Evolutionary conservation across 30 jellyfish, hydroid and myxozoan species (phyloP), one percentile per base, ranked within the genome.

Genomic region (Rhopilema esculentum): DNA sequence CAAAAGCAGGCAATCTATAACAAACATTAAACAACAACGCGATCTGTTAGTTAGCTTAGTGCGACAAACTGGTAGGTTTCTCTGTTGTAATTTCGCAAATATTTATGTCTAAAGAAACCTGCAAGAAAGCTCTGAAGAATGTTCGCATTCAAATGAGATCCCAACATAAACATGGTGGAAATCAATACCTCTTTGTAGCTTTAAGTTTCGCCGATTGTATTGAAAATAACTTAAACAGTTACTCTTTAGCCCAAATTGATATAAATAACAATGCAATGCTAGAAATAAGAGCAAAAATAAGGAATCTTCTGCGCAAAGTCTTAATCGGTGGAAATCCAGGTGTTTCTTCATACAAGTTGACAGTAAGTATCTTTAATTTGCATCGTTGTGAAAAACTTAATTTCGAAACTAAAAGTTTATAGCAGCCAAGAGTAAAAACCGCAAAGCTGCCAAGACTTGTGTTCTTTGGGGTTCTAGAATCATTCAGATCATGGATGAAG

Each of bases 61-160:
- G 21, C 51, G 33, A 66, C 90, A 80, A 80, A 80, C 73, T 19
- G n/a, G 28, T 28, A 70, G 81, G 68, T 66, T 66, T 9, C 28
- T 18, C 48, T 28, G 72, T 64, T 20, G 63, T 8, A 52, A 70
- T 69, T 23, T 31, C 27, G 24, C 72, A 80, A 61, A 80, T 53
- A 40, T 8, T 22, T 66, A 61, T 18, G 65, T 31, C 88, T 78
- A 61, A 22, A 27, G 57, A 40, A 40, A 40, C 57, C 57, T 2
- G 57, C 57, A 12, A 40, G 12, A 6, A 40, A 40, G 57, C 12
- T 12, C 57, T 40, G 57, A 40, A 40, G 57, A 40, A 40, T 40
- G 6, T 40, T 40, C 57, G 57, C 57, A 40, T 40, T 40, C 57
- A 40, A 12, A 40, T 40, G 57, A 40, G 57, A 40, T 40, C 57